Base-by-base conservation (phyloP, 2,888 invertebrate genomes). In the Eledone cirrhosa region DNA sequence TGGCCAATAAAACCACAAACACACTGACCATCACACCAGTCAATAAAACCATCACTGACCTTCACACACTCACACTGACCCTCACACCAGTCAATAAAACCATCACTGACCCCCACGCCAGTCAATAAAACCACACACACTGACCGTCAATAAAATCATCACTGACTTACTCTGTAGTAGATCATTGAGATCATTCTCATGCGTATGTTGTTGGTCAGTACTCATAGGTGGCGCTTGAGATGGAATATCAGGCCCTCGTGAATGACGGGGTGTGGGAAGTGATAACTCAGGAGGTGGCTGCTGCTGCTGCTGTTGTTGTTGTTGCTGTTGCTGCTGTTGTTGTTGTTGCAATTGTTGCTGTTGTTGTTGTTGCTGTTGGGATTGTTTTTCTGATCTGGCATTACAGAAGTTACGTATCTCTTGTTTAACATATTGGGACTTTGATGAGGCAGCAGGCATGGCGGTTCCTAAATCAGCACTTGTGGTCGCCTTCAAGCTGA, bases 401-500 rank as follows among this genome's bases (percentile, higher is more conserved):
- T 95, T 96, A 80, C 97, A 96, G 82, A 95, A 94, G 77, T 96
- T 96, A 86, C 97, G 93, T 88, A 97, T 92, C 92, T 97, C 96
- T 92, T 97, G 96, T 88, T 96, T 94, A 85, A 97, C 97, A 92
- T 95, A 97, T 92, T 97, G 97, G 77, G 96, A 95, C 48, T 88
- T 84, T 48, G 87, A 82, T 14, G 82, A 84, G 1, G 85, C 78
- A 14, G 80, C 82, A 5, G 86, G 83, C 72, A 80, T 81, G n/a
- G 79, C 80, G 69, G 84, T 77, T 29, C 81, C 83, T 27, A 84
- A 78, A 76, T 84, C 86, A 19, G 78, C 79, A 0, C 78, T 48
- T 41, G 82, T 72, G 1, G 82, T 80, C 59, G 84, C 78, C 80
- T 85, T 86, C 81, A 85, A 86, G 79, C 87, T 87, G 83, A 47